Conservation (phyloP, 2,888 invertebrate genomes). For the Schizaphis graminum region DNA sequence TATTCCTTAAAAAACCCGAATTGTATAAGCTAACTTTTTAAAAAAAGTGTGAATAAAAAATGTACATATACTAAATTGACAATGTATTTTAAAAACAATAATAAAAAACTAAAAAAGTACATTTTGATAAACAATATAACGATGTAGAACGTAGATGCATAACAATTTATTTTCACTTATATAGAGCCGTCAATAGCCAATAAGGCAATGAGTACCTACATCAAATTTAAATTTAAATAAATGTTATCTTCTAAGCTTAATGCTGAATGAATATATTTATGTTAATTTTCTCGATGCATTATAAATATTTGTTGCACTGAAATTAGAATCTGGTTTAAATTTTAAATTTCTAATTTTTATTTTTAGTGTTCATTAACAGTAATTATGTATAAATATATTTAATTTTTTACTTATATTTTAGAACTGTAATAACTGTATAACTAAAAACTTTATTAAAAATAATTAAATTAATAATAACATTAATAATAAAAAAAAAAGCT, state of each 20-base stretch:
- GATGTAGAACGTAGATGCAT: neutral
- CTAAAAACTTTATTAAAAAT: neutral
- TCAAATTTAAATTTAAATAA: neutral
- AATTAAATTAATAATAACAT: too few relatives aligned
- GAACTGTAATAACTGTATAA: neutral
- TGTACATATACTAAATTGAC: too few relatives aligned
- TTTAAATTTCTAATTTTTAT: neutral
- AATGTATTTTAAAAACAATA: too few relatives aligned
- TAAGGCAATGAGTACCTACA: neutral
- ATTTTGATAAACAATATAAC: too few relatives aligned
- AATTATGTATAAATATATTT: neutral
- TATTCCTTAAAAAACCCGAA: too few relatives aligned
- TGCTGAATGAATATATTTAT: neutral
- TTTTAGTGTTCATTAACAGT: neutral
- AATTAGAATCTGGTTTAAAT: neutral
- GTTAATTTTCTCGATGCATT: neutral
- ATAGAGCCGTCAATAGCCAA: neutral
- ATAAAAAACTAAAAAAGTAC: too few relatives aligned
- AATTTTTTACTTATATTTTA: neutral
- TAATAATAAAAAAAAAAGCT: too few relatives aligned
- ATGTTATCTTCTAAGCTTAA: neutral
- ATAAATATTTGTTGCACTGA: neutral
- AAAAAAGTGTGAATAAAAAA: too few relatives aligned
- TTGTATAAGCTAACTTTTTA: too few relatives aligned
- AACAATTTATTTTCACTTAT: neutral